phyloP scores from a whole-genome alignment of 2,888 invertebrate genomes.

The Linnaemya tessellans region DNA sequence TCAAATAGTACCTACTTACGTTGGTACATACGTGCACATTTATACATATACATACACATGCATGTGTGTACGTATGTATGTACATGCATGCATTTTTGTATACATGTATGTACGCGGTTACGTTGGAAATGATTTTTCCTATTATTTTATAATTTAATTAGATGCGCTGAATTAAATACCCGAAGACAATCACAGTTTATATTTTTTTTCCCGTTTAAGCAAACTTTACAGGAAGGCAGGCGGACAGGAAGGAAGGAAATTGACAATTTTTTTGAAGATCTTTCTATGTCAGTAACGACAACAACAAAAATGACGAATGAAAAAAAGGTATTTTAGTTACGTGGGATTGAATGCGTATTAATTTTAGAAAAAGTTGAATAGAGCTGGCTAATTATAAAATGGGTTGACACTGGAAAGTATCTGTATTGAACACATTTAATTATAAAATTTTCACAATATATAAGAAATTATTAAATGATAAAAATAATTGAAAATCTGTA shows the following conservation, averaged over 20 bases:
- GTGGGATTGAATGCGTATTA: slow-evolving; percentile 23
- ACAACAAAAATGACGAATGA: not conserved
- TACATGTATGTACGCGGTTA: not conserved
- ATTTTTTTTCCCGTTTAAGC: slow-evolving; percentile 32
- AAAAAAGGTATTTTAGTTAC: slow-evolving; percentile 10
- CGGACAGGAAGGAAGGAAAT: slow-evolving; percentile 60
- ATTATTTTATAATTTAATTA: slow-evolving; percentile 54
- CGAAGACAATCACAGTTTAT: slow-evolving; percentile 55
- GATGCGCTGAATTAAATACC: slow-evolving; percentile 62
- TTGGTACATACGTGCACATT: not conserved
- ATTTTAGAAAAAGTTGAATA: not conserved
- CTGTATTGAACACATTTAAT: slow-evolving; percentile 31
- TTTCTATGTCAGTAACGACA: slow-evolving; percentile 1
- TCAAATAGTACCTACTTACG: no score
- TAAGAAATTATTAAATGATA: no score
- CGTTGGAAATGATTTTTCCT: slow-evolving; percentile 13
- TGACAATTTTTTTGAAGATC: slow-evolving; percentile 35
- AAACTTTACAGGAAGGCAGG: slow-evolving; percentile 46
- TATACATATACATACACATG: not conserved
- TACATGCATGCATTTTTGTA: not conserved
- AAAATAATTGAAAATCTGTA: no score
- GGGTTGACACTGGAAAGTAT: slow-evolving; percentile 2
- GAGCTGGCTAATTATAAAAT: not conserved
- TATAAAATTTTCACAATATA: not conserved
- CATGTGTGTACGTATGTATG: not conserved